Base-by-base conservation (phyloP, 2,888 invertebrate genomes). In the Hydriomena furcata region DNA sequence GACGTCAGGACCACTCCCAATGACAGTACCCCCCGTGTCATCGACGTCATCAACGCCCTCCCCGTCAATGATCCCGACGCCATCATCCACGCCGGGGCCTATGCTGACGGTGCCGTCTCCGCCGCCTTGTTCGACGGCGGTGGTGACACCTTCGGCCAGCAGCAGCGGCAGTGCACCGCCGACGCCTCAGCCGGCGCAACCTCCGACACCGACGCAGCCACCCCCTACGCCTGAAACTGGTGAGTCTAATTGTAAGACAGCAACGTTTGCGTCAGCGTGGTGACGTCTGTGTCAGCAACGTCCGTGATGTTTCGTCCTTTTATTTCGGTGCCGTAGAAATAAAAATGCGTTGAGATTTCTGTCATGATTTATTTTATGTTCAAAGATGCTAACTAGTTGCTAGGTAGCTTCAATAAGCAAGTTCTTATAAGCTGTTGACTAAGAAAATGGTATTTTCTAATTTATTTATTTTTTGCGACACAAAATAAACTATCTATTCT, bases 181-280 rank as follows among this genome's bases (percentile, higher is more conserved):
- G 30, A 81, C 80, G 59, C 81, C 83, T 50, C 79, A 76, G 65
- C 82, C 82, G 1, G 76, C 82, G 1, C 79, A 74, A 48, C 77
- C 84, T 51, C 76, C 81, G 43, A 81, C 83, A 60, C 82, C 81
- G 50, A 79, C 81, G 49, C 83, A 74, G 53, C 79, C 76, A 20
- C 78, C 77, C 56, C 78, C 83, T 23, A 84, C 83, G 43, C 82
- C 84, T 0, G 87, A 88, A 49, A 64, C 86, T 48, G 86, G 87
- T 87, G 32, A 76, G 82, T 76, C n/a, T 5, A 31, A 17, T 17
- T 17, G 17, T 17, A 17, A 30, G 11, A 65, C 43, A n/a, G n/a
- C n/a, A 47, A 44, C 17, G 27, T 4, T 17, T 32, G 24, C 8
- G 20, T 4, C 17, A 7, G 17, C 4, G 17, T n/a, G 17, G 3